These are phyloP conservation scores for Drosophila pachea DNA, from an alignment of 1,140 invertebrate species.

Conservation along the genomic window DNA sequence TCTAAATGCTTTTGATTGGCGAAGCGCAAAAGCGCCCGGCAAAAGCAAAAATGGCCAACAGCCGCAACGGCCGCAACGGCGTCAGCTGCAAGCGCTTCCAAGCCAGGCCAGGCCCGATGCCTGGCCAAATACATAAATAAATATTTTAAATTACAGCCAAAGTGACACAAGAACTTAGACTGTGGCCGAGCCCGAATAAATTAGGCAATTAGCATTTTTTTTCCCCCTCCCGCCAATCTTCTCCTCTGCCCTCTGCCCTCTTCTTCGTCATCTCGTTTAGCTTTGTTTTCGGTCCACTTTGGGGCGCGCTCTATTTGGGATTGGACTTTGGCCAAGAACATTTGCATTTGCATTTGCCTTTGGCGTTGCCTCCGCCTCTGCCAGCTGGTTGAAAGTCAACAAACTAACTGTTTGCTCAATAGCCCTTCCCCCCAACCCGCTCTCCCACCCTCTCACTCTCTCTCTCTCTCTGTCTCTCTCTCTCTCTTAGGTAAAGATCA, in stretches of 20 bases:
- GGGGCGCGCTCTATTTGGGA: no score
- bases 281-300: constrained; percentile 28
- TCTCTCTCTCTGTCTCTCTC: not conserved
- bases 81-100: constrained; percentile 5
- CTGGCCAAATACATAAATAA: constrained; percentile 39
- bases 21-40: constrained; percentile 68
- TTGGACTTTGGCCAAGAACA: constrained; percentile 25
- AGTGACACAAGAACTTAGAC: constrained; percentile 34
- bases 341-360: constrained; percentile 24
- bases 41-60: constrained; percentile 44
- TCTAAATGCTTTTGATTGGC: constrained; percentile 73
- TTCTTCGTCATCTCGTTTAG: no score
- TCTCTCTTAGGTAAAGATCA: not conserved
- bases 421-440: not conserved
- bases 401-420: constrained; percentile 23
- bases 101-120: not conserved
- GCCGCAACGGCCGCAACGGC: not conserved
- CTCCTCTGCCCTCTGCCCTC: constrained; percentile 8
- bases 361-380: not conserved
- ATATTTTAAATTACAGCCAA: constrained; percentile 49
- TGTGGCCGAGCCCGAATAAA: constrained; percentile 47
- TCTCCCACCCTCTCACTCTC: not conserved
- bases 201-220: constrained; percentile 70
- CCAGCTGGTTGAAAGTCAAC: constrained; percentile 29
- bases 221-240: not conserved